phyloP scores from a whole-genome alignment of 2,888 invertebrate species.

The Tillus elongatus region DNA sequence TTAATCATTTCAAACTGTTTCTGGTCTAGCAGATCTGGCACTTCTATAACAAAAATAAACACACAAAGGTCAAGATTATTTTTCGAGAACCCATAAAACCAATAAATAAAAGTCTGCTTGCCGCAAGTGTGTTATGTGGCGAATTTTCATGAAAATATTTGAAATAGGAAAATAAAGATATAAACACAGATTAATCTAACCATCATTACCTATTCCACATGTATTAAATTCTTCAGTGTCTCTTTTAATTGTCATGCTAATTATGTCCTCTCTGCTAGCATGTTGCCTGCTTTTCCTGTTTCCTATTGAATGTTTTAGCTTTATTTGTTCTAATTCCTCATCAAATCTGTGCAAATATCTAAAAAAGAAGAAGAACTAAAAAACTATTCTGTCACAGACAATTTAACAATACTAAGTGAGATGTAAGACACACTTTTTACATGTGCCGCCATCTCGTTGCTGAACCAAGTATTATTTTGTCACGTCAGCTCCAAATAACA shows the following conservation, averaged over 20 bases:
- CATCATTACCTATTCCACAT: constrained; percentile 56
- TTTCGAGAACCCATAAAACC: no score
- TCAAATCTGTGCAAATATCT: constrained; percentile 30
- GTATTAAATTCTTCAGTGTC: constrained; percentile 67
- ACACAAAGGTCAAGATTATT: constrained; percentile 7
- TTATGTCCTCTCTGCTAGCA: constrained; percentile 68
- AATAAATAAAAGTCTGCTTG: no score
- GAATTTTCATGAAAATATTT: no score
- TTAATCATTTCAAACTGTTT: constrained; percentile 51
- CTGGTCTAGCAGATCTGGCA: constrained; percentile 58
- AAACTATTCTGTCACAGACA: no score
- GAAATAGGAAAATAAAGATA: no score
- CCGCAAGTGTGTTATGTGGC: no score
- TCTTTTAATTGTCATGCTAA: constrained; percentile 64
- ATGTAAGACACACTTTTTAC: no score
- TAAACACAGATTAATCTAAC: no score
- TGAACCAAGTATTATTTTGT: no score
- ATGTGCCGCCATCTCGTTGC: no score
- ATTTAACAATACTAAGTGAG: no score
- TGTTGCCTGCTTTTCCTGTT: constrained; percentile 68
- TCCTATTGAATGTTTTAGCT: constrained; percentile 67
- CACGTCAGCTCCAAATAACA: no score
- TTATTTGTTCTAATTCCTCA: constrained; percentile 41
- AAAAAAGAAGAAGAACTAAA: constrained; percentile 8
- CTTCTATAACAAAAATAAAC: constrained; percentile 47